Evolutionary conservation across 1,140 invertebrate species (phyloP), one percentile per base, ranked within the genome.

Genomic region (Dinoponera quadriceps): DNA sequence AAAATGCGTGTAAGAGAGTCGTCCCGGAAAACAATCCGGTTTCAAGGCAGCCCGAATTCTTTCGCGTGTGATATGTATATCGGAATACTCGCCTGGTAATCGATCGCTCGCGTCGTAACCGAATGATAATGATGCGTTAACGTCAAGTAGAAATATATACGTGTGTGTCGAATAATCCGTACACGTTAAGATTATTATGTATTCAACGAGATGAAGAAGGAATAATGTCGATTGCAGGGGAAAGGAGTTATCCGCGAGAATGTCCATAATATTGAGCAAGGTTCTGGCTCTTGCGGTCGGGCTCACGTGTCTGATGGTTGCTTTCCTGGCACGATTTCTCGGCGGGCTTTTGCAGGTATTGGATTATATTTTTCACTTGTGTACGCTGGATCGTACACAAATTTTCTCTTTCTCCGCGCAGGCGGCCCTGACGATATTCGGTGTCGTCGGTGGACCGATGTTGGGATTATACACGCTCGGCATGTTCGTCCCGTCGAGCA

Each of bases 391-490:
- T 92, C 97, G 38, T 29, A 20, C 16, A 25, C 4, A 51, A 18
- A 20, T 33, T 44, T 2, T 5, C 33, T 59, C 25, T 57, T 57
- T 44, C 49, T 51, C 9, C 16, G 3, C 18, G 5, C 96, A 97
- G 93, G 96, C 96, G 0, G 95, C 96, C 1, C 90, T 97, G 5
- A 97, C 96, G 3, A 96, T 98, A 75, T 97, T 97, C 90, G 97
- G 97, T 44, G 96, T 97, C 29, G 95, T 98, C 54, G 97, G 97
- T 1, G 97, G 97, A 20, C 97, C 97, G 2, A 93, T 98, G 60
- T 92, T 98, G 33, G 97, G 96, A 0, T 91, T 98, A 20, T 98
- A 97, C 91, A 96, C 96, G 7, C 93, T 98, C 4, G 97, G 97
- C 85, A 97, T 98, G 96, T 96, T 97, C 87, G 95, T 95, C 60